Evolutionary conservation across 2,797 vertebrate genomes (phyloP).

Genomic region (Lindbergichthys nudifrons): DNA sequence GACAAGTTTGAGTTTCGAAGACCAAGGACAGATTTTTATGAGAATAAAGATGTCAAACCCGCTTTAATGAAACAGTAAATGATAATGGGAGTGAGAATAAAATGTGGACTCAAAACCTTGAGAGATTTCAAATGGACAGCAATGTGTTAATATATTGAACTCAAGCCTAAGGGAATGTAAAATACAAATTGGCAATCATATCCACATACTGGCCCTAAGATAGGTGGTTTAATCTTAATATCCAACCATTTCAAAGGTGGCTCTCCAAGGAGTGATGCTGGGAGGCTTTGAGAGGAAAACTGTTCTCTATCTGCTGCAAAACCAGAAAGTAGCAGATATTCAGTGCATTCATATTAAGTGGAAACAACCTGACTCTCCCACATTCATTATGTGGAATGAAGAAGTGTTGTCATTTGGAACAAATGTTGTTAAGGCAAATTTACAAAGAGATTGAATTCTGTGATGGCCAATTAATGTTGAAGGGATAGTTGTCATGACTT

Average conservation of each 20-base stretch:
- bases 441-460: slow-evolving; percentile 23
- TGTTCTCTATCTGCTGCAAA: slow-evolving; percentile 25
- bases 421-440: slow-evolving; percentile 35
- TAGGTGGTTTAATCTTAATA: slow-evolving; percentile 45
- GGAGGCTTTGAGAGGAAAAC: slow-evolving; percentile 8
- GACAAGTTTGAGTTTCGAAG: slow-evolving; percentile 15
- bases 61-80: not conserved
- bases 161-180: slow-evolving; percentile 4
- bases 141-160: slow-evolving; percentile 8
- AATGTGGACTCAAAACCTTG: slow-evolving; percentile 8
- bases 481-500: slow-evolving; percentile 13
- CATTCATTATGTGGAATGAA: slow-evolving; percentile 26
- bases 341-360: slow-evolving; percentile 19
- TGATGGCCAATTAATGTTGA: not conserved
- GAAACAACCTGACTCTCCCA: slow-evolving; percentile 20
- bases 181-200: slow-evolving; percentile 34
- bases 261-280: slow-evolving; percentile 22
- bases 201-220: slow-evolving; percentile 21
- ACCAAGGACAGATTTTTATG: slow-evolving; percentile 29
- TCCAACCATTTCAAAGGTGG: slow-evolving; percentile 28
- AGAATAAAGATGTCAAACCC: not conserved
- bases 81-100: not conserved
- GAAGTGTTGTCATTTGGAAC: slow-evolving; percentile 23
- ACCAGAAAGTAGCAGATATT: slow-evolving; percentile 3
- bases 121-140: slow-evolving; percentile 5